These are phyloP conservation scores for Nothocercus julius DNA, from an alignment of 2,113 vertebrate species.

Conservation along the genomic window DNA sequence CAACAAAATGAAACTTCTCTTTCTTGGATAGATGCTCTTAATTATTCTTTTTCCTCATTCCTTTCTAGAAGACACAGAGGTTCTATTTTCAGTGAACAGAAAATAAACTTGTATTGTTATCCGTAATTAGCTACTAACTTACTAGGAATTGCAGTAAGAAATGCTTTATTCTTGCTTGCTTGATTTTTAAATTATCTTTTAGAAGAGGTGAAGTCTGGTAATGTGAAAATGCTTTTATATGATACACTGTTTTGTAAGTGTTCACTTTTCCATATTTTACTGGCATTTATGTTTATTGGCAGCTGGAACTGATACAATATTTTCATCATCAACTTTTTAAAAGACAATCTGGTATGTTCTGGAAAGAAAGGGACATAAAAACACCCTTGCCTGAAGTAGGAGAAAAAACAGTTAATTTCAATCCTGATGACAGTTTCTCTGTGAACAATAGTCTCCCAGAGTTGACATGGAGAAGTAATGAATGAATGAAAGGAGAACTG, in stretches of 20 bases:
- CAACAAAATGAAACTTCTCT: background rate
- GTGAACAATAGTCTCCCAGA: conserved; percentile 88
- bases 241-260: background rate
- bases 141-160: background rate
- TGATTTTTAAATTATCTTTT: background rate
- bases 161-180: background rate
- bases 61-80: background rate
- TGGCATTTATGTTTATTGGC: background rate
- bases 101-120: background rate
- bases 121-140: background rate
- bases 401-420: conserved; percentile 84
- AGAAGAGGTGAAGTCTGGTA: background rate
- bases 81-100: background rate
- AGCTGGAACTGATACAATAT: background rate
- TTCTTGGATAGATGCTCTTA: background rate
- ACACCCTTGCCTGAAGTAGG: conserved; percentile 46
- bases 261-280: background rate
- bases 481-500: conserved; percentile 86
- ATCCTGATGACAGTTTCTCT: conserved; percentile 84
- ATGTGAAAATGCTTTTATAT: background rate
- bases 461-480: conserved; percentile 88
- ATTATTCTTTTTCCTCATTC: background rate
- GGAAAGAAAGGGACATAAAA: conserved; percentile 25
- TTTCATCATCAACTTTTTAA: background rate
- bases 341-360: conserved; percentile 3